These are phyloP conservation scores for Eublepharis macularius DNA, from an alignment of 2,113 vertebrate genomes.

Conservation along the genomic window DNA sequence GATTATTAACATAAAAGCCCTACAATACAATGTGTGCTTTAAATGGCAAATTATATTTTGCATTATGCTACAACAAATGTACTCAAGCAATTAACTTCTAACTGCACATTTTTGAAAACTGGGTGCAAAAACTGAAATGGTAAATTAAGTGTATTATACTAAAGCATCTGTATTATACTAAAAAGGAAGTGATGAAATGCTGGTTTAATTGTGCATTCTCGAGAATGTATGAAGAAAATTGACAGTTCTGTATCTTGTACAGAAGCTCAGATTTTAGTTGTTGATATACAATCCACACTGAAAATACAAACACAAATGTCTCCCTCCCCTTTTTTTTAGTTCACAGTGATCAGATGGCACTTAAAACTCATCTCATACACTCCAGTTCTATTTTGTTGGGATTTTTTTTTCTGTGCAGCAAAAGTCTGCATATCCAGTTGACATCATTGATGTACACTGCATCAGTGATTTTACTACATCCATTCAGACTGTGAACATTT, in stretches of 20 bases:
- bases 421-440: background rate
- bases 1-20: conserved; percentile 2
- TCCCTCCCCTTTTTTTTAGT: background rate
- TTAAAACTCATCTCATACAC: background rate
- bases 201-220: background rate
- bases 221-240: background rate
- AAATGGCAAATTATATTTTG: conserved; percentile 21
- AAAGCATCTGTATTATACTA: conserved; percentile 7
- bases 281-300: background rate
- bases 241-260: background rate
- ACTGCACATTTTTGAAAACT: background rate
- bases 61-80: conserved; percentile 2
- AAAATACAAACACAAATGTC: background rate
- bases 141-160: conserved; percentile 1
- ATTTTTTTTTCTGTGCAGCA: background rate
- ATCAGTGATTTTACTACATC: background rate
- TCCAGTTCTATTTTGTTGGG: background rate
- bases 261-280: background rate
- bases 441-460: background rate
- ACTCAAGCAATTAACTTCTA: conserved; percentile 26
- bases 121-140: background rate
- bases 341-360: background rate
- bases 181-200: background rate
- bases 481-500: background rate
- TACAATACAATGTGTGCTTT: conserved; percentile 5